A percentile compares a stretch with the other conserved stretches of the same genome.
Conservation (phyloP, 2,888 invertebrate genomes). For the Nomada goodeniana region DNA sequence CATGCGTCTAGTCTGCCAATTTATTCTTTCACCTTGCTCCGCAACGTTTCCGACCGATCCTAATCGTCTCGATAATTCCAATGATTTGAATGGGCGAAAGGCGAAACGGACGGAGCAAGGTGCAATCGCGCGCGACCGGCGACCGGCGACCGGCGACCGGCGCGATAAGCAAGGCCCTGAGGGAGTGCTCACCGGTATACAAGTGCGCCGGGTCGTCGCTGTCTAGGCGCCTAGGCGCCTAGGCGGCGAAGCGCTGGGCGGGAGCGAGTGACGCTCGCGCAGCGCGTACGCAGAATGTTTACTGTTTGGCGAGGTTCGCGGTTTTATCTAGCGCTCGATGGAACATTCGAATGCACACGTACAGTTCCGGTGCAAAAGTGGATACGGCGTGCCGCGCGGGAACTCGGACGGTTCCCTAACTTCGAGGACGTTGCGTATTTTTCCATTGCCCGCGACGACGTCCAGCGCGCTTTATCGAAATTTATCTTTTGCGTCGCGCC, state of each 20-base stretch:
- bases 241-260: too few species aligned
- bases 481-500: constrained; percentile 16
- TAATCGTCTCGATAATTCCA: not conserved
- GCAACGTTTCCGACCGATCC: not conserved
- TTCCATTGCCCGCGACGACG: not conserved
- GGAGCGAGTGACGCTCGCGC: too few species aligned
- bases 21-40: not conserved
- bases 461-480: constrained; percentile 8
- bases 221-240: too few species aligned
- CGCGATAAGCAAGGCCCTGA: too few species aligned
- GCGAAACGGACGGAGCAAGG: not conserved
- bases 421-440: constrained; percentile 6
- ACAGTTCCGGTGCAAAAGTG: not conserved
- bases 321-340: too few species aligned
- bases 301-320: too few species aligned
- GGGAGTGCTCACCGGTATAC: too few species aligned
- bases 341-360: too few species aligned
- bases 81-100: not conserved
- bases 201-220: too few species aligned
- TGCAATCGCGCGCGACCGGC: too few species aligned
- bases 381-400: not conserved
- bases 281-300: too few species aligned
- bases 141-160: too few species aligned
- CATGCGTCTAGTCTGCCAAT: not conserved
- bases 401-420: not conserved